Evolutionary conservation across 2,797 vertebrate species (phyloP), one percentile per base, ranked within the genome.

Genomic region (Helicolenus hilgendorfi): DNA sequence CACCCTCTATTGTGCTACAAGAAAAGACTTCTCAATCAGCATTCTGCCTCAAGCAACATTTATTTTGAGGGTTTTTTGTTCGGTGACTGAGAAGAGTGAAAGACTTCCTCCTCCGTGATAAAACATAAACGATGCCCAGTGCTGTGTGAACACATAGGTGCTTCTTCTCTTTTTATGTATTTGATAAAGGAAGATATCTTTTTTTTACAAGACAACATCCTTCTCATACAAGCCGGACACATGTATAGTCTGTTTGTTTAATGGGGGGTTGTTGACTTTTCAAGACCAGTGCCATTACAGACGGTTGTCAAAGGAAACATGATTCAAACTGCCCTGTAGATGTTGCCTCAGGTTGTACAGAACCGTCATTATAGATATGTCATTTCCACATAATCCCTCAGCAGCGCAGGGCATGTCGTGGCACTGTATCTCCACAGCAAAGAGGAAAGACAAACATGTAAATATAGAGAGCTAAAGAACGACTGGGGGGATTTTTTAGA

Each of bases 1-100:
- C 31, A 88, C 59, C 73, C 72, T 86, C 92, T 11, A 91, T 96
- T 96, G 94, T 96, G 85, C 87, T 24, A 8, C 71, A 77, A 96
- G 88, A 95, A 96, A 94, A 92, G 92, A 77, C 84, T 86, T 89
- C 94, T 94, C 87, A 38, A 49, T 87, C 90, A 87, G 82, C 82
- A 49, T 4, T 60, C 79, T 35, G 94, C 93, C 93, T 90, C 26
- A 1, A 92, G 95, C 90, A 22, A 86, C 89, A 77, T 88, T 87
- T 79, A 92, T 88, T 89, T 85, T 67, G 81, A 80, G 11, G 69
- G 81, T 93, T 94, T 94, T 53, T 92, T 91, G 90, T 94, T 92
- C 84, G 14, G 35, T 8, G 65, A 71, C 76, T 90, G 71, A 86
- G 86, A 79, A 74, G 65, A 89, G 74, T 33, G 78, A 92, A 76